Percentiles rank a stretch among this genome's conserved stretches.
These are phyloP conservation scores for Oncopodura yosiiana DNA, from an alignment of 1,140 invertebrate genomes.

Conservation along the genomic window DNA sequence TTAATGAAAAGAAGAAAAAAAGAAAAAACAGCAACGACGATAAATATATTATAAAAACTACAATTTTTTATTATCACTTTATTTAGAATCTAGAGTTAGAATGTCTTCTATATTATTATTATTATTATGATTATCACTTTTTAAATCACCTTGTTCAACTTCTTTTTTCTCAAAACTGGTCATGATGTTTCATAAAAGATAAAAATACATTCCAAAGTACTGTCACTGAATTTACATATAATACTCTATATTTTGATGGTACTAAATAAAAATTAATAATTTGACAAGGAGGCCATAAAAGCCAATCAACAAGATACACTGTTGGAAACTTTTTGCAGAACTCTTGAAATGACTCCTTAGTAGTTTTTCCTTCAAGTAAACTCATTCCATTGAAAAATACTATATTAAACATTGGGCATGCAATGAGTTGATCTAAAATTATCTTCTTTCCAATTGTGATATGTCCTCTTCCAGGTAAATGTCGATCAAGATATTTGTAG, in stretches of 20 bases:
- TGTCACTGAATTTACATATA: constrained; percentile 65
- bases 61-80: too few relatives aligned
- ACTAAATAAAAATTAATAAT: constrained; percentile 66
- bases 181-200: constrained; percentile 71
- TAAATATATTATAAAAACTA: too few relatives aligned
- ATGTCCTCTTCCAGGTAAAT: constrained; percentile 51
- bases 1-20: too few relatives aligned
- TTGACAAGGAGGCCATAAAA: constrained; percentile 68
- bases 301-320: constrained; percentile 59
- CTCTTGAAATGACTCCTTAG: constrained; percentile 48
- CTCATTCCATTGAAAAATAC: constrained; percentile 63
- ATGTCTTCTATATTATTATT: too few relatives aligned
- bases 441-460: constrained; percentile 57
- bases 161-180: too few relatives aligned
- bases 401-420: constrained; percentile 58
- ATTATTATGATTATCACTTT: too few relatives aligned
- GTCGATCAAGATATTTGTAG: constrained; percentile 58
- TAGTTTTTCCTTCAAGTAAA: constrained; percentile 49
- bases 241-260: constrained; percentile 61
- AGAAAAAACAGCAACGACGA: too few relatives aligned
- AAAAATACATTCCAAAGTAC: constrained; percentile 69
- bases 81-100: too few relatives aligned
- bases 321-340: constrained; percentile 54
- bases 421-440: constrained; percentile 57
- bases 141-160: too few relatives aligned